A percentile compares a stretch with the other conserved stretches of the same genome.
These are phyloP conservation scores for Euproctis similis DNA, from an alignment of 2,888 invertebrate species.

Conservation along the genomic window DNA sequence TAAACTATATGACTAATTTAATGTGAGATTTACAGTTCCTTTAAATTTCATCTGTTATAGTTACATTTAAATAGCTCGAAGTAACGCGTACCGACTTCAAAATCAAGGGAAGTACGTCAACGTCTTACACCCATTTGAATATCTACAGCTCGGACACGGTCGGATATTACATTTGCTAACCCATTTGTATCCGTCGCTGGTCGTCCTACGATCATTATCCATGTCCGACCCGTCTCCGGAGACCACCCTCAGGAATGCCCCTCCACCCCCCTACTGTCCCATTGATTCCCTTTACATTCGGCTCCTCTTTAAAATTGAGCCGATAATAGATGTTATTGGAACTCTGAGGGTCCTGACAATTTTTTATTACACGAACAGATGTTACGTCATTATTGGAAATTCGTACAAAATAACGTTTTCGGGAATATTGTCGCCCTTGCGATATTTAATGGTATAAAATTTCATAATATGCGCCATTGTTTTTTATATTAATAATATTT, in stretches of 20 bases:
- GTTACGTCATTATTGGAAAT: slow-evolving; percentile 24
- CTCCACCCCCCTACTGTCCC: slow-evolving; percentile 45
- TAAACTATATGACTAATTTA: too few species aligned
- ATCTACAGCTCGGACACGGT: slow-evolving; percentile 53
- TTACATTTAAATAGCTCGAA: slow-evolving; percentile 19
- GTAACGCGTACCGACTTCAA: slow-evolving; percentile 31
- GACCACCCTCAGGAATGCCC: slow-evolving; percentile 54
- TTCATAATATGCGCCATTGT: too few species aligned
- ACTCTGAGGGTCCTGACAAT: slow-evolving; percentile 33
- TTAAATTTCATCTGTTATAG: too few species aligned
- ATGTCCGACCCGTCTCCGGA: slow-evolving; percentile 56
- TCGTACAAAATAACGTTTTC: slow-evolving; percentile 18
- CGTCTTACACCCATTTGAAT: slow-evolving; percentile 56
- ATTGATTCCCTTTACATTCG: slow-evolving; percentile 59
- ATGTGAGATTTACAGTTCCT: too few species aligned
- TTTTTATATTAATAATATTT: too few species aligned
- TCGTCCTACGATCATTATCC: slow-evolving; percentile 67
- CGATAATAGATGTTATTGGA: slow-evolving; percentile 56
- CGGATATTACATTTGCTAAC: slow-evolving; percentile 74
- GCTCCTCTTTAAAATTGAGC: slow-evolving; percentile 52
- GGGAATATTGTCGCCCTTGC: slow-evolving; percentile 5
- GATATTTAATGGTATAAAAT: slow-evolving; percentile 7
- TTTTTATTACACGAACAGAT: slow-evolving; percentile 32
- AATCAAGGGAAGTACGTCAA: slow-evolving; percentile 40
- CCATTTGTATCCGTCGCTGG: slow-evolving; percentile 71